Evolutionary conservation across 2,113 vertebrate genomes (phyloP).

Genomic region (Silurus asotus): DNA sequence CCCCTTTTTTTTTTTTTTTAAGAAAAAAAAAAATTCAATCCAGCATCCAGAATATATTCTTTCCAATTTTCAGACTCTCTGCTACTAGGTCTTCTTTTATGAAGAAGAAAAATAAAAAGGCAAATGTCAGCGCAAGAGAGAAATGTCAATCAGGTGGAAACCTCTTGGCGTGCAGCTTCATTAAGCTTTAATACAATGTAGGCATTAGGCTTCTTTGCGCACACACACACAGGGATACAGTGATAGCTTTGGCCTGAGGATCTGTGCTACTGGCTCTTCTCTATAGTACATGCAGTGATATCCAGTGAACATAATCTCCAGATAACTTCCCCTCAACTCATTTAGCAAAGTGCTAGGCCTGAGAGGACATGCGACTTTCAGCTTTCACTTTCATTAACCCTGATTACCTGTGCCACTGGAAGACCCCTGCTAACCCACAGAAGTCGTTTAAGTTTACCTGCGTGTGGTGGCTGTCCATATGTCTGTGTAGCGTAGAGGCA

Average conservation of each 20-base stretch:
- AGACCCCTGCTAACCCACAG: conserved; percentile 23
- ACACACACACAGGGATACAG: conserved; percentile 25
- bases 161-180: conserved; percentile 24
- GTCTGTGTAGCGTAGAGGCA: conserved; percentile 76
- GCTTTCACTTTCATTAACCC: conserved; percentile 53
- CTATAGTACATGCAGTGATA: conserved; percentile 21
- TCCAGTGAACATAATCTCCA: conserved; percentile 42
- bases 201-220: conserved; percentile 23
- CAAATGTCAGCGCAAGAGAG: neutral
- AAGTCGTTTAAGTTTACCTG: conserved; percentile 78
- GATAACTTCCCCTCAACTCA: conserved; percentile 47
- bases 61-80: neutral
- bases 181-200: conserved; percentile 32
- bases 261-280: conserved; percentile 5
- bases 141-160: conserved; percentile 3
- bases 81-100: neutral
- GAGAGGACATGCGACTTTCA: conserved; percentile 20
- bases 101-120: neutral
- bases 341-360: conserved; percentile 49
- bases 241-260: conserved; percentile 26
- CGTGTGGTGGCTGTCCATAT: conserved; percentile 84
- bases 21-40: no score
- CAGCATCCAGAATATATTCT: neutral
- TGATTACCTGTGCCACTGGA: conserved; percentile 48
- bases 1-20: neutral